Evolutionary conservation across 2,797 vertebrate species (phyloP).

Genomic region (Rhinophrynus dorsalis): DNA sequence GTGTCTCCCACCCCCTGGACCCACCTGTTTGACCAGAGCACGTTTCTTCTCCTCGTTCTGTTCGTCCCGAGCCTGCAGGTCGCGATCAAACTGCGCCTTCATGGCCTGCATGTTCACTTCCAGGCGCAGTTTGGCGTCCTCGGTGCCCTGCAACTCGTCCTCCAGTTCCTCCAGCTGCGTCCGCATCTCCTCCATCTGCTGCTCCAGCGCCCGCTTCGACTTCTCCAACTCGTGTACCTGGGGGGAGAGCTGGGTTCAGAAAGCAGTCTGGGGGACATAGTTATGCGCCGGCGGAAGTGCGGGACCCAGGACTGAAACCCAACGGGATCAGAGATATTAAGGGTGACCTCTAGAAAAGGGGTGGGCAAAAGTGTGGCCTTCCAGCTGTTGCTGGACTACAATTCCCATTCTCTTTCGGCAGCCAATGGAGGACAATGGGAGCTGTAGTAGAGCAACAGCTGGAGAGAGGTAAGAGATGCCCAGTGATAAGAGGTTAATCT

Average conservation of each 20-base stretch:
- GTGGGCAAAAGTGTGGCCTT: no score
- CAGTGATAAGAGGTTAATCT: no score
- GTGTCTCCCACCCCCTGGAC: no score
- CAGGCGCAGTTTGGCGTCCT: slow-evolving; percentile 93
- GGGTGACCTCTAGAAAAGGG: no score
- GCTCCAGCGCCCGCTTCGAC: slow-evolving; percentile 79
- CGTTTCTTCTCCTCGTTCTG: slow-evolving; percentile 75
- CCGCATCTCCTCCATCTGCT: slow-evolving; percentile 82
- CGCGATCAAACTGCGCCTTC: slow-evolving; percentile 94
- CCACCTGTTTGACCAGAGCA: slow-evolving; percentile 77
- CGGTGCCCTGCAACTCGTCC: slow-evolving; percentile 93
- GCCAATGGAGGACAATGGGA: no score
- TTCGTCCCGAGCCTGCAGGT: slow-evolving; percentile 88
- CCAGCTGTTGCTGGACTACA: no score
- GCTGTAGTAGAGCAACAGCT: no score
- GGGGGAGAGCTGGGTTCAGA: not conserved
- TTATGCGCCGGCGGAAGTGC: not conserved
- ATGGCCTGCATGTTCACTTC: slow-evolving; percentile 98
- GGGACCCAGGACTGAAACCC: no score
- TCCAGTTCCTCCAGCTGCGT: slow-evolving; percentile 94
- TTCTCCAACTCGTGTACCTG: slow-evolving; percentile 83
- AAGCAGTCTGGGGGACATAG: not conserved
- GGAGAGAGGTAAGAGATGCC: no score
- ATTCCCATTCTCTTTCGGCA: no score
- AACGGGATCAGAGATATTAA: no score